Evolutionary conservation across 1,140 invertebrate genomes (phyloP).

Genomic region (Calycopis cecrops): DNA sequence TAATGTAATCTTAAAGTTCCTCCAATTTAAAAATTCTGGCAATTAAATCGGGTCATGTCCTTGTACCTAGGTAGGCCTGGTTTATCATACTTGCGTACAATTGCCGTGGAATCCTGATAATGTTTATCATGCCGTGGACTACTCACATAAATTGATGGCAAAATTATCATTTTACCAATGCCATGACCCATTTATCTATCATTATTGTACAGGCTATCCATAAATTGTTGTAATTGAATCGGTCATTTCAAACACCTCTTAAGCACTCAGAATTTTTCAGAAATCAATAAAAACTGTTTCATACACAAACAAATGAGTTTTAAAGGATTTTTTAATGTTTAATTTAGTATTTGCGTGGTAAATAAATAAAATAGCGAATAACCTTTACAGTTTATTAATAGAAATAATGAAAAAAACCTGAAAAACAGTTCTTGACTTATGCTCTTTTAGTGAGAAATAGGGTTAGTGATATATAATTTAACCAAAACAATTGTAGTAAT

Average conservation of each 20-base stretch:
- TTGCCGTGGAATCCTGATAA: too few species aligned
- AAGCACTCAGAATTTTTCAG: constrained; percentile 18
- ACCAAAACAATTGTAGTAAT: constrained; percentile 22
- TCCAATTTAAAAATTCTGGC: too few species aligned
- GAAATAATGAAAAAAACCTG: constrained; percentile 24
- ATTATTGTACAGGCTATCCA: too few species aligned
- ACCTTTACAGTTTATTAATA: constrained; percentile 26
- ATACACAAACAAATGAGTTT: constrained; percentile 17
- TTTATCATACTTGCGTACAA: too few species aligned
- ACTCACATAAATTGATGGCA: too few species aligned
- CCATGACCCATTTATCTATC: too few species aligned
- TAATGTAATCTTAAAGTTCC: too few species aligned
- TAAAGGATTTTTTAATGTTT: constrained; percentile 19
- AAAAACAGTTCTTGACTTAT: constrained; percentile 22
- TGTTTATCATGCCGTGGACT: too few species aligned
- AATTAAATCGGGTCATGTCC: too few species aligned
- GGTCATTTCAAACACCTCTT: constrained; percentile 11
- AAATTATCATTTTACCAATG: too few species aligned
- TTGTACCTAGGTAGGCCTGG: too few species aligned
- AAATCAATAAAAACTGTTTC: constrained; percentile 20
- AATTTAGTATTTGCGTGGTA: constrained; percentile 18
- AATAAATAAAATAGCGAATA: constrained; percentile 22
- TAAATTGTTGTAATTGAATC: too few species aligned
- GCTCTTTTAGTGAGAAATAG: constrained; percentile 23
- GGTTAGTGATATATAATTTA: constrained; percentile 22